A percentile compares a stretch with the other conserved stretches of the same genome.
Conservation (phyloP, 1,140 invertebrate genomes). For the Zaprionus capensis region DNA sequence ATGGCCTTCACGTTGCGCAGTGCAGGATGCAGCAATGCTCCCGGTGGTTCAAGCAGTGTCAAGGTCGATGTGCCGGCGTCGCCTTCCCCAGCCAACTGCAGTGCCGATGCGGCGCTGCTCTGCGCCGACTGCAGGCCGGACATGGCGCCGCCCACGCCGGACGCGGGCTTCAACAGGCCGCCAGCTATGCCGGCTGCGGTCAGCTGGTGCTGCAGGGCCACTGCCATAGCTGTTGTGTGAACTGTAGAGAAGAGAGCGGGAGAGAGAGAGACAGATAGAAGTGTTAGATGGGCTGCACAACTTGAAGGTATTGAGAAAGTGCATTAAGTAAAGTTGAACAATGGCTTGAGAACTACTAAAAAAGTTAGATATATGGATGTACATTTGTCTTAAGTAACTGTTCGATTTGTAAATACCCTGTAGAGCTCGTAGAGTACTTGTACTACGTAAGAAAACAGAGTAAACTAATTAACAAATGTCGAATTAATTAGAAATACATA, state of each 20-base stretch:
- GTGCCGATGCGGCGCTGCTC: conserved; percentile 68
- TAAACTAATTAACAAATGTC: too few species aligned
- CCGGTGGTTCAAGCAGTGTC: conserved; percentile 85
- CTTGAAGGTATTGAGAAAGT: background rate
- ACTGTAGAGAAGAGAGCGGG: conserved; percentile 45
- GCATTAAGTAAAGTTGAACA: background rate
- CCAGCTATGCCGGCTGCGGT: conserved; percentile 74
- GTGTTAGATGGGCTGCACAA: background rate
- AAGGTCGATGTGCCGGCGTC: conserved; percentile 76
- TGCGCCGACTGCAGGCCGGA: conserved; percentile 62
- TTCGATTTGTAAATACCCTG: background rate
- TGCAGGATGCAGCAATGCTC: conserved; percentile 85
- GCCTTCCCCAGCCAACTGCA: conserved; percentile 71
- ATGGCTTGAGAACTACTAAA: background rate
- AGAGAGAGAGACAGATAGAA: background rate
- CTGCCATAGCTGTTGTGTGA: conserved; percentile 82
- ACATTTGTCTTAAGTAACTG: background rate
- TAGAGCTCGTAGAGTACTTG: background rate
- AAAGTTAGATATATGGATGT: background rate
- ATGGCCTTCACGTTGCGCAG: conserved; percentile 86
- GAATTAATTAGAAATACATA: too few species aligned
- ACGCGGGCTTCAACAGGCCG: conserved; percentile 74
- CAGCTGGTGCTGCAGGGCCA: conserved; percentile 80
- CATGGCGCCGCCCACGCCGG: conserved; percentile 58
- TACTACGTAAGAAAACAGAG: too few species aligned